phyloP scores from a whole-genome alignment of 2,888 invertebrate genomes.

The Synanthedon andrenaeformis region DNA sequence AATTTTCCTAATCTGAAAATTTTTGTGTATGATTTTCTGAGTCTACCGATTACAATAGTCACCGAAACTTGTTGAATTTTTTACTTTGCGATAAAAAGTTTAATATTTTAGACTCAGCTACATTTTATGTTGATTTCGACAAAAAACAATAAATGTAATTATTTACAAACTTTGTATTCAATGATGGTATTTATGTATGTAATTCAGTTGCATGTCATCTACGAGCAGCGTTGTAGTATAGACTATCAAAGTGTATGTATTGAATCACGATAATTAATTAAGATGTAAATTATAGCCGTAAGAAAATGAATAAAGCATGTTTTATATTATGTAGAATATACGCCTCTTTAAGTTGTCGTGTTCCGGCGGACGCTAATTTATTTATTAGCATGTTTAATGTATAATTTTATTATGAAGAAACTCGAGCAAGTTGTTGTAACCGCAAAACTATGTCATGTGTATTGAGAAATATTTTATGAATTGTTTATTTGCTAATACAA shows the following conservation, averaged over 20 bases:
- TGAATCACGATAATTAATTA: constrained; percentile 44
- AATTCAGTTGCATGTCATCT: constrained; percentile 2
- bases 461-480: constrained; percentile 68
- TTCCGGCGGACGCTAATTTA: constrained; percentile 56
- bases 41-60: no score
- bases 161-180: no score
- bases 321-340: constrained; percentile 66
- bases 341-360: constrained; percentile 54
- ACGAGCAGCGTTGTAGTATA: constrained; percentile 48
- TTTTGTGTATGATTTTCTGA: no score
- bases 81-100: no score
- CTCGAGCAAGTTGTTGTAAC: constrained; percentile 52
- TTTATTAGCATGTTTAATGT: constrained; percentile 67
- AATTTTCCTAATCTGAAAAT: no score
- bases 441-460: constrained; percentile 46
- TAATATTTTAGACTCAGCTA: no score
- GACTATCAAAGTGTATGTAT: constrained; percentile 38
- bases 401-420: constrained; percentile 55
- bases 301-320: constrained; percentile 62
- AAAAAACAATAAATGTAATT: no score
- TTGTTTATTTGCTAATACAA: constrained; percentile 71
- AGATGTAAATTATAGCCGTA: constrained; percentile 58
- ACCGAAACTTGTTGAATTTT: no score
- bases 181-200: neutral
- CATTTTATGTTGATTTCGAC: no score